Conservation (phyloP, 2,888 invertebrate species). For the Cephonodes hylas region DNA sequence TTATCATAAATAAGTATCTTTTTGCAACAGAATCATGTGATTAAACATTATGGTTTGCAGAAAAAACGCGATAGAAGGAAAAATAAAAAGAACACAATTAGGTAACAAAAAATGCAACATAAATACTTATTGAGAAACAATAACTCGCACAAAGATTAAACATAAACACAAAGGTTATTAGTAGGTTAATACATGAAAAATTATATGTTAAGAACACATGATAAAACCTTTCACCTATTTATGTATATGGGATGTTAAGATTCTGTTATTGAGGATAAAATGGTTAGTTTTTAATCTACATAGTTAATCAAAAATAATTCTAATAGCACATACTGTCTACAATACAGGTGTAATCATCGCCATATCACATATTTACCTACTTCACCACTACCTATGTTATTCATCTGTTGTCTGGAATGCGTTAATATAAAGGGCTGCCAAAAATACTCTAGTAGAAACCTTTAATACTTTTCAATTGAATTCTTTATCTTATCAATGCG, state of each 20-base stretch:
- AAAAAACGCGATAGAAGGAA: background rate
- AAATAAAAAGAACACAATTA: background rate
- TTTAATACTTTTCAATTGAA: background rate
- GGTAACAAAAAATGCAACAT: conserved; percentile 9
- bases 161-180: background rate
- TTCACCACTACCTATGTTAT: conserved; percentile 7
- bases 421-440: conserved; percentile 14
- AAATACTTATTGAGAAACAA: background rate
- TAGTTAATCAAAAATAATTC: background rate
- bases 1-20: background rate
- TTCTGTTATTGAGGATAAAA: background rate
- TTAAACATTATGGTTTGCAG: background rate
- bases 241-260: too few species aligned
- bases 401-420: background rate
- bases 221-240: background rate
- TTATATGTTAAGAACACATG: background rate
- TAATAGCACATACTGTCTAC: background rate
- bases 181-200: background rate
- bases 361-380: background rate
- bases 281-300: too few species aligned
- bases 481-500: background rate
- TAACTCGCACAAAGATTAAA: background rate
- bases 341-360: background rate
- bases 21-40: background rate
- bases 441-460: background rate